Percentiles rank a stretch among this genome's conserved stretches.
phyloP scores from a whole-genome alignment of 2,888 invertebrate genomes.

The Nomada goodeniana region DNA sequence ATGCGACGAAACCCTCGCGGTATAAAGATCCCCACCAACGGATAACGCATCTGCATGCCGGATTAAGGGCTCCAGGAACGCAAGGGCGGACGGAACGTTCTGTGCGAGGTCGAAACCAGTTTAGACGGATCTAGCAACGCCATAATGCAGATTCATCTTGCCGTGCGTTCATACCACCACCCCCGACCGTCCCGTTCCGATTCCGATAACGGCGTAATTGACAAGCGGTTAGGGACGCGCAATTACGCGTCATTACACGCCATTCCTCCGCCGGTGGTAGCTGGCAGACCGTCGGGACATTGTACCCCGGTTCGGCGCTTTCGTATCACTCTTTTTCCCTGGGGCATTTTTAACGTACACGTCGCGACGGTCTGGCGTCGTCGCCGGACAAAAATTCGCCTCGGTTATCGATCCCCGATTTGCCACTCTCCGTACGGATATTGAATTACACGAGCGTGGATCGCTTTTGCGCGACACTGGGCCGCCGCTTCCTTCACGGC shows the following conservation, averaged over 20 bases:
- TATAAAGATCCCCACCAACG: conserved; percentile 38
- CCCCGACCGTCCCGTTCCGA: neutral
- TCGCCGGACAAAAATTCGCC: too few species aligned
- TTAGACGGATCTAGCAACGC: conserved; percentile 55
- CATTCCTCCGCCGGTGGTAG: conserved; percentile 7
- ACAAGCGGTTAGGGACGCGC: conserved; percentile 47
- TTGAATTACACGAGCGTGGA: too few species aligned
- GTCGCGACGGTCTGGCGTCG: too few species aligned
- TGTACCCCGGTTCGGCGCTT: too few species aligned
- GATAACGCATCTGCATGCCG: conserved; percentile 66
- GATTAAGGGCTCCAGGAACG: conserved; percentile 61
- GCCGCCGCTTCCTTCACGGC: too few species aligned
- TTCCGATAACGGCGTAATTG: conserved; percentile 59
- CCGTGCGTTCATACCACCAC: conserved; percentile 12
- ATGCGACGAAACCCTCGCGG: conserved; percentile 47
- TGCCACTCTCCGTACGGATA: too few species aligned
- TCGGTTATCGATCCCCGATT: too few species aligned
- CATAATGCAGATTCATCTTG: conserved; percentile 56
- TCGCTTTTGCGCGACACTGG: too few species aligned
- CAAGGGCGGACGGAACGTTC: conserved; percentile 50
- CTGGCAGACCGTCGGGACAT: neutral
- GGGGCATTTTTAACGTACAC: too few species aligned
- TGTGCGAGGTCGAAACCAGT: conserved; percentile 64
- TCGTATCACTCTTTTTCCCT: neutral
- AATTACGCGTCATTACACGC: conserved; percentile 61